A percentile compares a stretch with the other conserved stretches of the same genome.
These are phyloP conservation scores for Lissonota sp. DNA, from an alignment of 2,888 invertebrate species.

Conservation along the genomic window DNA sequence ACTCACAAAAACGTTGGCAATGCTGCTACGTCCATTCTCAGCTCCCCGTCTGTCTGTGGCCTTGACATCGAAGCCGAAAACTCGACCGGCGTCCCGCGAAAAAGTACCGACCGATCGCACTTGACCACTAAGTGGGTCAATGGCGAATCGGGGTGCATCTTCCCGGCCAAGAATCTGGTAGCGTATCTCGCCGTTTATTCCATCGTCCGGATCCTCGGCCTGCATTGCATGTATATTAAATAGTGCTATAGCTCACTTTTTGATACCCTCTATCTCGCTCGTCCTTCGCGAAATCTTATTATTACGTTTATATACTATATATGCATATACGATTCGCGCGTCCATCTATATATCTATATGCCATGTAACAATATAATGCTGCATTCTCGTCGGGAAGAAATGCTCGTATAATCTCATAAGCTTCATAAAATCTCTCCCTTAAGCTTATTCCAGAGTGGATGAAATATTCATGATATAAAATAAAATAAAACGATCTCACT, in stretches of 20 bases:
- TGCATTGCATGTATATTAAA: constrained; percentile 75
- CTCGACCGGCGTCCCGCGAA: constrained; percentile 89
- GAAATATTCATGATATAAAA: too few species aligned
- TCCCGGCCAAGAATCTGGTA: constrained; percentile 92
- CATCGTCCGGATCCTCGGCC: constrained; percentile 91
- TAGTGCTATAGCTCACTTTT: constrained; percentile 37
- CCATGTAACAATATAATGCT: not conserved
- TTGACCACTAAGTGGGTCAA: constrained; percentile 91
- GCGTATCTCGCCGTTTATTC: constrained; percentile 91
- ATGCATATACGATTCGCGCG: too few species aligned
- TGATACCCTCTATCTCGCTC: constrained; percentile 15
- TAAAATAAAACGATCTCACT: too few species aligned
- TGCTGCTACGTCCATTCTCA: constrained; percentile 92
- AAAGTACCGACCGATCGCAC: constrained; percentile 90
- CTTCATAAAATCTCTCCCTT: too few species aligned
- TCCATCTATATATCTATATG: constrained; percentile 12
- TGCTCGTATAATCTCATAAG: constrained; percentile 53
- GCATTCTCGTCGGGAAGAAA: constrained; percentile 11
- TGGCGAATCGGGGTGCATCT: constrained; percentile 90
- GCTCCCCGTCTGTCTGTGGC: constrained; percentile 93
- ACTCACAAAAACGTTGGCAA: constrained; percentile 94
- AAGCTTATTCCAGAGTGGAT: too few species aligned
- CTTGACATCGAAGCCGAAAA: constrained; percentile 94
- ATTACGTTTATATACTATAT: constrained; percentile 17
- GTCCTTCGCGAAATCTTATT: constrained; percentile 54